These are phyloP conservation scores for Prunella fulvescens DNA, from an alignment of 2,113 vertebrate species.

Conservation along the genomic window DNA sequence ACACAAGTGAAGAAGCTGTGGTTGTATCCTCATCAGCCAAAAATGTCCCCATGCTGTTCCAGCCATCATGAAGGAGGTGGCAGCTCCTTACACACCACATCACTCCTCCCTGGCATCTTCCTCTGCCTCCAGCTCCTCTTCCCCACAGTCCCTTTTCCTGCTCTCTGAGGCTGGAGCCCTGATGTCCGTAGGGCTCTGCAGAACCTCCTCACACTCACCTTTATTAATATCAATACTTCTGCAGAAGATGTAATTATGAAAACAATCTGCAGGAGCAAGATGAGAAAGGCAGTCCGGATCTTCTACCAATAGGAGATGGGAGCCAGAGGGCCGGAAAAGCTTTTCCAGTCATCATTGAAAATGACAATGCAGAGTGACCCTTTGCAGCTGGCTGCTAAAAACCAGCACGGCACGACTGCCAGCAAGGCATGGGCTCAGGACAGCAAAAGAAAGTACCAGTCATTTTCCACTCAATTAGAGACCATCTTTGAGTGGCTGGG, in stretches of 20 bases:
- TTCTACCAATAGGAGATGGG: not conserved
- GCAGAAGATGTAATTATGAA: not conserved
- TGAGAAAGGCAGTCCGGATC: not conserved
- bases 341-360: not conserved
- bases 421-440: not conserved
- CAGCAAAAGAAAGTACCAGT: not conserved
- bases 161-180: not conserved
- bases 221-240: not conserved
- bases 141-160: not conserved
- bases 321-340: not conserved
- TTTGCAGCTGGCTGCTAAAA: not conserved
- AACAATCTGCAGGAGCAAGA: not conserved
- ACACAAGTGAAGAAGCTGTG: not conserved
- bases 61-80: not conserved
- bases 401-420: accelerated
- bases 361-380: not conserved
- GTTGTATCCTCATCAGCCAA: not conserved
- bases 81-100: not conserved
- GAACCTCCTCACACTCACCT: not conserved
- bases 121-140: not conserved
- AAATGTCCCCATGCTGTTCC: not conserved
- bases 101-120: not conserved
- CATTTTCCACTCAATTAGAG: constrained; percentile 45
- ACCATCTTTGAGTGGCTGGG: accelerated
- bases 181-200: not conserved